Base-by-base conservation (phyloP, 1,140 invertebrate genomes). In the Drosophila pruinosa region DNA sequence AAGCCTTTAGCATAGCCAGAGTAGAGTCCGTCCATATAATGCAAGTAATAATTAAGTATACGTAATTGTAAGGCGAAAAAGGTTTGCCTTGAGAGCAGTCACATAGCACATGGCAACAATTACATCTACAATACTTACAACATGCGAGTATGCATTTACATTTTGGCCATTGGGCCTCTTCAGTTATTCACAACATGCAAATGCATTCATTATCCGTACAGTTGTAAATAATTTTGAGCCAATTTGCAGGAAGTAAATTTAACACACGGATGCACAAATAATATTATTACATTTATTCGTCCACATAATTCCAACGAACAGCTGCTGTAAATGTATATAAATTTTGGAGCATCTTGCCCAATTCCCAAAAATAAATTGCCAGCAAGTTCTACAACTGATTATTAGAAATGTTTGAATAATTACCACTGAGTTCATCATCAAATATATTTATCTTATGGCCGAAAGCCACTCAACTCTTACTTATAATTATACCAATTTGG, bases 11-110 rank as follows among this genome's bases (percentile, higher is more conserved):
- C 38, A 15, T 50, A 17, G 8, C 19, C 22, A 26, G 2, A 24
- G 45, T n/a, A 36, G 12, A 39, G 38, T 28, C 24, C 47, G 7
- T 6, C 10, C 28, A 31, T 76, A 76, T 54, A 75, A 48, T 53
- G 50, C 58, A 68, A 58, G 62, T 75, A 75, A 77, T 77, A 77
- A 77, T 77, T 77, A 77, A 76, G 59, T 50, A 22, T 4, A 62
- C 58, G 45, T 28, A 62, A 62, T 62, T 62, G 58, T 50, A 62
- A 62, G 39, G 4, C 45, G 28, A 14, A 36, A 59, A 59, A 59
- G 57, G 17, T 21, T 7, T 58, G 39, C 14, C 24, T 28, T 31
- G 14, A 15, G 31, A 15, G 17, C 22, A 21, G 19, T 43, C 5
- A 14, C 48, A 43, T n/a, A n/a, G n/a, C n/a, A n/a, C n/a, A n/a